A percentile compares a stretch with the other conserved stretches of the same genome.
These are phyloP conservation scores for Apotomis betuletana DNA, from an alignment of 2,888 invertebrate species.

Conservation along the genomic window DNA sequence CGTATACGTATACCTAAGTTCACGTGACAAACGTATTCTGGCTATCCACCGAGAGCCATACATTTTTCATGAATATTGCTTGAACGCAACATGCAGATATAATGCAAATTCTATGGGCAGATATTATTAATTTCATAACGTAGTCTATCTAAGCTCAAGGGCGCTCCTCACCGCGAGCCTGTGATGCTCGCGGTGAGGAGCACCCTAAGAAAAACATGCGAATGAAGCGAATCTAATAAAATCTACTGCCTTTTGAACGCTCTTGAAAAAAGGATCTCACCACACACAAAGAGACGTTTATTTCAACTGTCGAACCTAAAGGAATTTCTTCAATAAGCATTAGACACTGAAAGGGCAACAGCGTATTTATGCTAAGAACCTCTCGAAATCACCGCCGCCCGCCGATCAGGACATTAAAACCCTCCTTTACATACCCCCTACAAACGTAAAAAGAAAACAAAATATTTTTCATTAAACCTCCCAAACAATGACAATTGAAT, in stretches of 20 bases:
- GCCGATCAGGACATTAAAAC: constrained; percentile 13
- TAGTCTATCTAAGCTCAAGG: no score
- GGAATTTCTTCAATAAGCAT: constrained; percentile 19
- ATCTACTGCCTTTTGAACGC: background rate
- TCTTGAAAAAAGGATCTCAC: background rate
- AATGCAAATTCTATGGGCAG: no score
- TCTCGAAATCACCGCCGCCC: constrained; percentile 3
- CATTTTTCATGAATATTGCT: no score
- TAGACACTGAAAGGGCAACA: constrained; percentile 22
- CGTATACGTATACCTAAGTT: no score
- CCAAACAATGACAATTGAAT: constrained; percentile 78
- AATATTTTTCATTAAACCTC: constrained; percentile 80
- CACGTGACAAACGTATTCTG: no score
- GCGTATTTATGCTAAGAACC: constrained; percentile 33
- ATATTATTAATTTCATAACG: no score
- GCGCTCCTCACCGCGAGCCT: no score
- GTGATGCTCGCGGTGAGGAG: no score
- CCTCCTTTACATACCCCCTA: constrained; percentile 38
- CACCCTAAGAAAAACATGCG: background rate
- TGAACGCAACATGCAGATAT: no score
- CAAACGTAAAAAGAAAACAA: constrained; percentile 64
- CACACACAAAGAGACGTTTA: background rate
- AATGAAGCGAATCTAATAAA: background rate
- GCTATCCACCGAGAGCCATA: no score
- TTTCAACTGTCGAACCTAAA: constrained; percentile 4